These are phyloP conservation scores for Delphinapterus leucas DNA, from an alignment of 2,113 vertebrate species.

Conservation along the genomic window DNA sequence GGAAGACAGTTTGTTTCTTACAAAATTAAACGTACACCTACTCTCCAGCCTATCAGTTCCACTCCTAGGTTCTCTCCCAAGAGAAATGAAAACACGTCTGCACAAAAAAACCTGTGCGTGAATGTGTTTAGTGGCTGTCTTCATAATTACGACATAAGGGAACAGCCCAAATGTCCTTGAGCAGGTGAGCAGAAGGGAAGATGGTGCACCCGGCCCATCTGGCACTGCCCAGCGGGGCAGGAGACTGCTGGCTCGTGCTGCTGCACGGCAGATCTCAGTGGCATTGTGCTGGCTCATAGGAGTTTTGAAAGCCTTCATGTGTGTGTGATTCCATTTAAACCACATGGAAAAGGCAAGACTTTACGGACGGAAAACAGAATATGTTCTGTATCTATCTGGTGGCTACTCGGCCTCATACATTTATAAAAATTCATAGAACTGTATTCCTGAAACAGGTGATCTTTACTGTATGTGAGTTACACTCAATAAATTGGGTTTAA, in stretches of 20 bases:
- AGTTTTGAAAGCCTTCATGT: background rate
- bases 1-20: background rate
- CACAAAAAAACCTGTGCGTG: accelerated
- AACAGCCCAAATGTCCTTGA: background rate
- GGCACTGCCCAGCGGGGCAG: accelerated
- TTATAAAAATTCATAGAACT: background rate
- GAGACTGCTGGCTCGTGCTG: accelerated
- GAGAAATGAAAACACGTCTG: background rate
- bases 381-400: background rate
- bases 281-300: too few relatives aligned
- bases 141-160: background rate
- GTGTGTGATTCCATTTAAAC: background rate
- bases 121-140: background rate
- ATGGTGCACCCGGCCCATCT: accelerated
- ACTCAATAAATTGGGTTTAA: background rate
- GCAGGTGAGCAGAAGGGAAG: too few relatives aligned
- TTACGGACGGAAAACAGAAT: too few relatives aligned
- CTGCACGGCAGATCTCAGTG: too few relatives aligned
- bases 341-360: background rate
- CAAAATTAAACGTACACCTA: background rate
- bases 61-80: background rate
- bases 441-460: accelerated
- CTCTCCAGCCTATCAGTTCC: accelerated
- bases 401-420: accelerated
- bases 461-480: background rate